Evolutionary conservation across 64 coral and sea anemone species (phyloP), one percentile per base, ranked within the genome.

Genomic region (Montipora sp.): DNA sequence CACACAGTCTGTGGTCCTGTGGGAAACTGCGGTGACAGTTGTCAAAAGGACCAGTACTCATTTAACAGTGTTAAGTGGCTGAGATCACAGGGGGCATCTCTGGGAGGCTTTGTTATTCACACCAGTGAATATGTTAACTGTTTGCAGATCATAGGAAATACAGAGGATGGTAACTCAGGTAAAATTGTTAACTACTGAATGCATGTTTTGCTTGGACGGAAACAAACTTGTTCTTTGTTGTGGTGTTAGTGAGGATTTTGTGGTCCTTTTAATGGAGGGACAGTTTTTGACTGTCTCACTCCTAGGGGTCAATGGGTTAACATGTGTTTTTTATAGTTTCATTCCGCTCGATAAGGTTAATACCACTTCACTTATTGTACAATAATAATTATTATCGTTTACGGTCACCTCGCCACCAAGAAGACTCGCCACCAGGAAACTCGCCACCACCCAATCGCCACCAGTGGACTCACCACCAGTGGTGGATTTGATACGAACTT

Each of bases 21-120:
- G 3, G 97, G 97, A 9, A 98, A 95, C 44, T 74, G 84, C 69
- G 83, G 90, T 12, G 94, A 80, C 22, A 60, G 83, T 60, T 77
- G 74, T 27, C 95, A 94, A 49, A 57, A 48, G 8, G 86, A 92
- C 61, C 94, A 96, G 79, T 24, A 48, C 20, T 89, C 67, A 5
- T 98, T 98, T 51, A 95, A 89, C 85, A 95, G 95, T 69, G 71
- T 45, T 67, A 89, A 83, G 53, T 98, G 94, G 92, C 78, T 97
- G 0, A 43, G 67, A 5, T 81, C 87, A 46, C 80, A 94, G 59
- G 60, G 87, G 45, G 92, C 89, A 51, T 75, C 5, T 5, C 77
- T 94, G 14, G 82, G 82, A 19, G 95, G 95, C 18, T 94, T 93
- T 6, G 73, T 92, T 53, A 77, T 97, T 24, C 89, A 94, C 48